Percentiles rank a stretch among this genome's conserved stretches.
Evolutionary conservation across 1,140 invertebrate species (phyloP).

Genomic region (Philaenus spumarius): DNA sequence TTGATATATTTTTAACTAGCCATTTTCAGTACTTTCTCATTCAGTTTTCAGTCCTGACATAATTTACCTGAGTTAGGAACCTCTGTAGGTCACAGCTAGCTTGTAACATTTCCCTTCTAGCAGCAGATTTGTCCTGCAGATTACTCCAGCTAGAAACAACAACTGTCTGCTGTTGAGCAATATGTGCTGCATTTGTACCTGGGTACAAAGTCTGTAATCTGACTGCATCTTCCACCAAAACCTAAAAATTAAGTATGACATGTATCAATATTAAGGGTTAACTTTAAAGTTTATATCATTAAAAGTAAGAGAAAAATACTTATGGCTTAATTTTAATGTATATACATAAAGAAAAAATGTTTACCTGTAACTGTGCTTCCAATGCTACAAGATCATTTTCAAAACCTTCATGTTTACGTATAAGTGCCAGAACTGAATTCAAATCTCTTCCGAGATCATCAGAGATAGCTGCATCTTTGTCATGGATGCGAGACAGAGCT

Average conservation of each 20-base stretch:
- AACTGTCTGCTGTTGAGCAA: slow-evolving; percentile 70
- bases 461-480: slow-evolving; percentile 76
- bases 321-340: too few species aligned
- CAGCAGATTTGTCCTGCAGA: slow-evolving; percentile 72
- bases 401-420: slow-evolving; percentile 82
- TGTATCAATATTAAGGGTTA: too few species aligned
- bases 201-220: slow-evolving; percentile 85
- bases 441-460: slow-evolving; percentile 82
- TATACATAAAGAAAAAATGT: too few species aligned
- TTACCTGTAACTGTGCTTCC: slow-evolving; percentile 83
- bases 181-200: slow-evolving; percentile 84
- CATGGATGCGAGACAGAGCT: slow-evolving; percentile 80
- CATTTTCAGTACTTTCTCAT: too few species aligned
- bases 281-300: too few species aligned
- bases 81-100: slow-evolving; percentile 85
- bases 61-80: slow-evolving; percentile 67
- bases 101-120: slow-evolving; percentile 71
- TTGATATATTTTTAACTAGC: too few species aligned
- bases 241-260: slow-evolving; percentile 41
- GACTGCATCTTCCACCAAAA: slow-evolving; percentile 84
- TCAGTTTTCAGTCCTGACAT: too few species aligned
- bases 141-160: slow-evolving; percentile 83
- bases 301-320: too few species aligned
- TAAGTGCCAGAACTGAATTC: slow-evolving; percentile 75
- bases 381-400: slow-evolving; percentile 92